Evolutionary conservation across 2,888 invertebrate species (phyloP), one percentile per base, ranked within the genome.

Genomic region (Andrena praecox): DNA sequence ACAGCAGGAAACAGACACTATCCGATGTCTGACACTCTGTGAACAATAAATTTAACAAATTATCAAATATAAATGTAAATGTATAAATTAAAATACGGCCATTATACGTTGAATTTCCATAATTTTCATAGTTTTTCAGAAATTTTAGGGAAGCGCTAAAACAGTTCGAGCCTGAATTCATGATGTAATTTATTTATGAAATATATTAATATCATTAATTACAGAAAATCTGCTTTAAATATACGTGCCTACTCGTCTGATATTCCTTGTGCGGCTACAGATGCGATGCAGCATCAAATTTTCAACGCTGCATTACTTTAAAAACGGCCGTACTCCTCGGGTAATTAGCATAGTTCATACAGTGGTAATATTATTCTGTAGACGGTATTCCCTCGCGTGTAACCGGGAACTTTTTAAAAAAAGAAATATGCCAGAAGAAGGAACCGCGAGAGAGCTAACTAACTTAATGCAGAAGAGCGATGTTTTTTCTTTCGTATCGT

Each of bases 401-500:
- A 33, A n/a, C 29, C 31, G 3, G n/a, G 27, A 69, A 64, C 24
- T 33, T 48, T 42, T 42, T 42, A 42, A 42, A 10, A 0, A 24
- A 52, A 52, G 27, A 67, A 59, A 56, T 10, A 24, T 35, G 27
- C 24, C 48, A 20, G 31, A 35, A 20, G 7, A 59, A 79, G 50
- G n/a, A 52, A 54, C 33, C 24, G 42, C 48, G 24, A 8, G 33
- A 48, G 64, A 33, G 33, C 42, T 64, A 70, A 75, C 69, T 80
- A 71, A 70, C 67, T 72, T 69, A 72, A 76, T 69, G 67, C 60
- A 27, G 69, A 66, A 31, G 56, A 70, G 66, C 31, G 66, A 70
- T 69, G 76, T 69, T 70, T 75, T 80, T 72, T 72, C 60, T 31
- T 67, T 67, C 63, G 66, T 67, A 76, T 76, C 68, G 52, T 27